Percentiles rank a stretch among this genome's conserved stretches.
Conservation (phyloP, 2,113 vertebrate genomes). For the Marcusenius ussheri region DNA sequence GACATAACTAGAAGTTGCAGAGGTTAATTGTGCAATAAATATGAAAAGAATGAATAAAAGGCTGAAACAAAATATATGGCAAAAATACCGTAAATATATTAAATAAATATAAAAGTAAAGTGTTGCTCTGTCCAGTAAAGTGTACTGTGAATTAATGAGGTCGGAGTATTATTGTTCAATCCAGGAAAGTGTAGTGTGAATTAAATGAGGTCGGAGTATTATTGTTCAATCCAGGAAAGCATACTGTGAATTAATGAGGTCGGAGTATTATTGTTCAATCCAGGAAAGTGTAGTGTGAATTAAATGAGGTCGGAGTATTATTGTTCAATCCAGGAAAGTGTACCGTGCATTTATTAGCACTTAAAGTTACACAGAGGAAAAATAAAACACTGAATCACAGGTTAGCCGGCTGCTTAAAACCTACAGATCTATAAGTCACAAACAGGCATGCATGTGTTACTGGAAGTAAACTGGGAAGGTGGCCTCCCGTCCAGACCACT, state of each 20-base stretch:
- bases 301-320: not conserved
- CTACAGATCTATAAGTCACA: not conserved
- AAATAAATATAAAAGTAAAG: not conserved
- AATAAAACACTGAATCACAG: not conserved
- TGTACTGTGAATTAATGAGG: too few species aligned
- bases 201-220: too few species aligned
- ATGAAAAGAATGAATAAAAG: not conserved
- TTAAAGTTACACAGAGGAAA: not conserved
- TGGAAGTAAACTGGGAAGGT: not conserved
- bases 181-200: not conserved
- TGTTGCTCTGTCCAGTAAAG: not conserved
- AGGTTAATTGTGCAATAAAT: not conserved
- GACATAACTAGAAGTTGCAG: not conserved
- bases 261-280: too few species aligned
- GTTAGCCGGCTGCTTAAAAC: not conserved
- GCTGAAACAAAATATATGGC: not conserved
- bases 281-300: not conserved
- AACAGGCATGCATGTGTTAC: not conserved
- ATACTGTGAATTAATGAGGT: not conserved
- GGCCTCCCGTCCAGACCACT: not conserved
- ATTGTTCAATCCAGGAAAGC: too few species aligned
- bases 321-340: not conserved
- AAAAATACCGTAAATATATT: not conserved
- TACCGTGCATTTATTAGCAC: not conserved
- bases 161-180: too few species aligned